phyloP scores from a whole-genome alignment of 2,113 vertebrate species.

The Oriolus oriolus region DNA sequence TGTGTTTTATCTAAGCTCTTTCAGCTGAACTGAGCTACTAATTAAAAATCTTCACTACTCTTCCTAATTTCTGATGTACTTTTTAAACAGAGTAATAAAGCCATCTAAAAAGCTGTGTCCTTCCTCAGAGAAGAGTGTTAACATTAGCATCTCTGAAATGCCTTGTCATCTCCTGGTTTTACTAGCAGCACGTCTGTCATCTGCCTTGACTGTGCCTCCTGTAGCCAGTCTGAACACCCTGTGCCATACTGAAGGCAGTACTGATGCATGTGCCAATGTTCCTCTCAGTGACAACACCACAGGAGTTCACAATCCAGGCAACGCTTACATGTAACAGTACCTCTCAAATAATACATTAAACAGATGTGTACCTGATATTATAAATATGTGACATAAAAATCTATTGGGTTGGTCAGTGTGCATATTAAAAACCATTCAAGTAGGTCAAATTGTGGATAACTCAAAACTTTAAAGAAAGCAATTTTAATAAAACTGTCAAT shows the following conservation, averaged over 20 bases:
- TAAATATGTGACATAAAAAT: constrained; percentile 37
- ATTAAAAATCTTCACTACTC: constrained; percentile 21
- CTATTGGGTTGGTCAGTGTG: constrained; percentile 39
- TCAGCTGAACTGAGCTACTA: background rate
- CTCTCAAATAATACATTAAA: constrained; percentile 34
- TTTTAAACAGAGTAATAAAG: constrained; percentile 1
- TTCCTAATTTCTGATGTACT: background rate
- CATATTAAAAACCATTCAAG: constrained; percentile 58
- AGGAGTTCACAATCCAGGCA: background rate
- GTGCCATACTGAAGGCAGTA: background rate
- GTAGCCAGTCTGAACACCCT: background rate
- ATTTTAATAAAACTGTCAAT: constrained; percentile 77
- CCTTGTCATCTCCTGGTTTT: background rate
- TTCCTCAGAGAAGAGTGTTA: background rate
- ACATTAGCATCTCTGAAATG: background rate
- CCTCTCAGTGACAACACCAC: background rate
- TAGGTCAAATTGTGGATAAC: constrained; percentile 56
- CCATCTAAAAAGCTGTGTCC: background rate
- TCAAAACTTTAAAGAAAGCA: constrained; percentile 71
- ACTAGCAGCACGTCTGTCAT: background rate
- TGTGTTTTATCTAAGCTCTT: constrained; percentile 17
- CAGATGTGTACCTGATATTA: constrained; percentile 36
- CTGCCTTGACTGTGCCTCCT: background rate
- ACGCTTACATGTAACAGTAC: background rate
- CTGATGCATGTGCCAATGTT: background rate